Evolutionary conservation across 2,113 vertebrate genomes (phyloP), one percentile per base, ranked within the genome.

Genomic region (Perccottus glenii): DNA sequence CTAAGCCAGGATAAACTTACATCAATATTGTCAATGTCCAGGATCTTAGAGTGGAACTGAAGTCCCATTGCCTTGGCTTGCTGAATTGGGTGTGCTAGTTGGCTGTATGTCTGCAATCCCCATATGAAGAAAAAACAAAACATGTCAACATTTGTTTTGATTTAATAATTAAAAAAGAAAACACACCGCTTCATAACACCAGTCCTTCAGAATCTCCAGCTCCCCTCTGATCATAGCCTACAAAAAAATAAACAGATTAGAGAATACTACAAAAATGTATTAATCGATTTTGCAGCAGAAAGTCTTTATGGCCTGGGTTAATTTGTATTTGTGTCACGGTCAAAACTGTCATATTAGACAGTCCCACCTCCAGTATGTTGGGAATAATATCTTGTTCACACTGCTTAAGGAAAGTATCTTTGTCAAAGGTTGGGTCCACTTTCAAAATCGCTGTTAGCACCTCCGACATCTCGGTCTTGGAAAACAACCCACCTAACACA

Each of bases 181-280:
- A 58, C 94, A 81, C 91, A 99, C 97, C 36, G 96, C 96, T 92
- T 99, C 97, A 4, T 98, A 98, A 90, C 97, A 98, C 97, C 98
- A 99, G 67, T 99, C 98, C 89, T 94, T 97, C 80, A 99, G 93
- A n/a, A 99, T 93, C 15, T 99, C 96, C 9, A 99, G 92, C 64
- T 99, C 97, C 15, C 97, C 98, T 60, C 90, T 90, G 56, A 98
- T 94, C 94, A 99, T 96, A 0, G 98, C 94, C 98, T 99, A 52
- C 44, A 63, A 68, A 6, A 85, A 12, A 82, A 9, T 71, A 46
- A 42, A 72, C 19, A 43, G 12, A 49, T 42, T 36, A 6, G 27
- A 38, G 49, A 8, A n/a, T n/a, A n/a, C 36, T 50, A 50, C 15
- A 19, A 6, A 43, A 19, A 11, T 43, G 15, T 57, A 15, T 12